These are phyloP conservation scores for Panagrolaimus sp. DNA, from an alignment of 1,140 invertebrate genomes.

Conservation along the genomic window DNA sequence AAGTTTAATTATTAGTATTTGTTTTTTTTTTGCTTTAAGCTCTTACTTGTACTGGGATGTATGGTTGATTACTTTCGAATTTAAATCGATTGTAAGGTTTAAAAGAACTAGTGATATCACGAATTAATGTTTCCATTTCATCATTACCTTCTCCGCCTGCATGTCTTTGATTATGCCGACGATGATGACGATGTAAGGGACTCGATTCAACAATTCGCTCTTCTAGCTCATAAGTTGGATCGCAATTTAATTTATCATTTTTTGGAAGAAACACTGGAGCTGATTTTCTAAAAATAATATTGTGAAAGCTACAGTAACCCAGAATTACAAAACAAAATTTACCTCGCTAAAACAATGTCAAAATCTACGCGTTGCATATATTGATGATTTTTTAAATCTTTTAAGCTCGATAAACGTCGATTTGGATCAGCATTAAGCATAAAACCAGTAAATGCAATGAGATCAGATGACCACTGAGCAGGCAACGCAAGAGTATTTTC, in stretches of 20 bases:
- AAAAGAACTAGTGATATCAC: not conserved
- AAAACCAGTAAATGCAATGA: constrained; percentile 61
- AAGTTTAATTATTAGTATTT: too few relatives aligned
- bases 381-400: constrained; percentile 66
- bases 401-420: constrained; percentile 66
- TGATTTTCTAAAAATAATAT: constrained; percentile 25
- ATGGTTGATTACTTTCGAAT: constrained; percentile 8
- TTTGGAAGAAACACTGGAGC: constrained; percentile 60
- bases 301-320: too few relatives aligned
- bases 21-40: too few relatives aligned
- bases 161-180: constrained; percentile 5
- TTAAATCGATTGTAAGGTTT: constrained; percentile 10
- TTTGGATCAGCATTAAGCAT: constrained; percentile 67
- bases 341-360: constrained; percentile 56
- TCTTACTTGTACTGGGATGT: constrained; percentile 1
- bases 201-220: constrained; percentile 77
- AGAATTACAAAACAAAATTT: too few relatives aligned
- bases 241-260: constrained; percentile 79
- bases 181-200: constrained; percentile 69
- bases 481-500: constrained; percentile 32
- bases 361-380: constrained; percentile 67
- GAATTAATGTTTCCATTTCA: not conserved
- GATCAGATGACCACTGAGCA: constrained; percentile 48
- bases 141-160: not conserved
- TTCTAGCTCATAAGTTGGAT: constrained; percentile 82